phyloP scores from a whole-genome alignment of 2,888 invertebrate genomes.

The Lepidocyrtoides sp. region DNA sequence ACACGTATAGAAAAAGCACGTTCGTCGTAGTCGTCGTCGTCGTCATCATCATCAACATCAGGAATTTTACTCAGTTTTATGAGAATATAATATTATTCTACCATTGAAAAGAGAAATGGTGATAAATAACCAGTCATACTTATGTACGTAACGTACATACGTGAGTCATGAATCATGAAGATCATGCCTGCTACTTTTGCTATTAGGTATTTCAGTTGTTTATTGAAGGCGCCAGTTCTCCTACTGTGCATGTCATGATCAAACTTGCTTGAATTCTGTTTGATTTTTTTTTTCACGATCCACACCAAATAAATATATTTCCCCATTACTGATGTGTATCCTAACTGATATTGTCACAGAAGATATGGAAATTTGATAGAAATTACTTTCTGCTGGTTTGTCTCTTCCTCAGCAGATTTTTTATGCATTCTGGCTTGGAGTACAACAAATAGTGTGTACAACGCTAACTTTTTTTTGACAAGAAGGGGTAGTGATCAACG shows the following conservation, averaged over 20 bases:
- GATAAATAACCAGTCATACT: slow-evolving; percentile 36
- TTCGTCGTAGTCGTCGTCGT: neutral
- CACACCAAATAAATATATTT: slow-evolving; percentile 29
- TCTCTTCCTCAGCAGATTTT: neutral
- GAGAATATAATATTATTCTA: neutral
- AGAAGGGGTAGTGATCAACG: slow-evolving; percentile 4
- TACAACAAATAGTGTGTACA: neutral
- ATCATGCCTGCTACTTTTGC: neutral
- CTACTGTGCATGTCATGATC: neutral
- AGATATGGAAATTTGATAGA: slow-evolving; percentile 70
- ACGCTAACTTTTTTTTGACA: neutral
- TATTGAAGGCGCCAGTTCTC: neutral
- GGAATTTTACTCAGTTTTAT: neutral
- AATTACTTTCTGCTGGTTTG: slow-evolving; percentile 42
- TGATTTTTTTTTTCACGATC: too few relatives aligned
- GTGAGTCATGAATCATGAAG: neutral
- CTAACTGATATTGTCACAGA: slow-evolving; percentile 49
- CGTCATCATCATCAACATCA: too few relatives aligned
- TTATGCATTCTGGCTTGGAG: neutral
- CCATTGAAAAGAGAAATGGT: neutral
- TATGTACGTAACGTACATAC: too few relatives aligned
- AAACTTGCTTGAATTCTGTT: neutral
- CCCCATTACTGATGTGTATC: slow-evolving; percentile 21
- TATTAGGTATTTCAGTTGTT: neutral
- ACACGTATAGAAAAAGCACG: neutral